Conservation (phyloP, 2,797 vertebrate species). For the Halcyon smyrnensis region DNA sequence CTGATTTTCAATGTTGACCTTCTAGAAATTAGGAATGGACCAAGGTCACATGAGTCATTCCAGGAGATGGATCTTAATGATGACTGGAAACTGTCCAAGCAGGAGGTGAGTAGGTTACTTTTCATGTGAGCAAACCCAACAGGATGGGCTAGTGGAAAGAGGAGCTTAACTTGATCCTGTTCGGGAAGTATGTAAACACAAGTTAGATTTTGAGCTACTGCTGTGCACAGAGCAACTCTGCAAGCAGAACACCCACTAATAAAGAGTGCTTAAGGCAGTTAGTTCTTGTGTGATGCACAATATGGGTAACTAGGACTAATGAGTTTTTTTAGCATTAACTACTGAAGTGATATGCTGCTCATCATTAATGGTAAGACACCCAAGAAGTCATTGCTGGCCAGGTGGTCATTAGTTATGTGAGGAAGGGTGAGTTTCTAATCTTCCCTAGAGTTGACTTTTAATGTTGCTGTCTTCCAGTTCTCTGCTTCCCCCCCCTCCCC, state of each 20-base stretch:
- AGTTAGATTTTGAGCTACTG: neutral
- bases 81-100: slow-evolving; percentile 94
- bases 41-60: slow-evolving; percentile 95
- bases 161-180: neutral
- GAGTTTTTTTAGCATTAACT: neutral
- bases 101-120: slow-evolving; percentile 82
- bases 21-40: slow-evolving; percentile 93
- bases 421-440: neutral
- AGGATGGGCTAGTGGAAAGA: neutral
- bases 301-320: neutral
- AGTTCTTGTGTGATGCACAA: neutral
- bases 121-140: neutral
- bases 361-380: neutral
- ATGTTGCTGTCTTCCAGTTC: neutral
- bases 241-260: neutral
- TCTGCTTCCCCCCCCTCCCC: neutral
- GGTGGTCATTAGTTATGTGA: neutral
- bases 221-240: neutral
- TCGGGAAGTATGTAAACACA: neutral
- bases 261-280: neutral
- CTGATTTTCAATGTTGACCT: slow-evolving; percentile 95
- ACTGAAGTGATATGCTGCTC: neutral
- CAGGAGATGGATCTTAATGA: slow-evolving; percentile 99
- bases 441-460: neutral
- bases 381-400: neutral